phyloP scores from a whole-genome alignment of 2,797 vertebrate species.

The Pangasius sanitwongsei region DNA sequence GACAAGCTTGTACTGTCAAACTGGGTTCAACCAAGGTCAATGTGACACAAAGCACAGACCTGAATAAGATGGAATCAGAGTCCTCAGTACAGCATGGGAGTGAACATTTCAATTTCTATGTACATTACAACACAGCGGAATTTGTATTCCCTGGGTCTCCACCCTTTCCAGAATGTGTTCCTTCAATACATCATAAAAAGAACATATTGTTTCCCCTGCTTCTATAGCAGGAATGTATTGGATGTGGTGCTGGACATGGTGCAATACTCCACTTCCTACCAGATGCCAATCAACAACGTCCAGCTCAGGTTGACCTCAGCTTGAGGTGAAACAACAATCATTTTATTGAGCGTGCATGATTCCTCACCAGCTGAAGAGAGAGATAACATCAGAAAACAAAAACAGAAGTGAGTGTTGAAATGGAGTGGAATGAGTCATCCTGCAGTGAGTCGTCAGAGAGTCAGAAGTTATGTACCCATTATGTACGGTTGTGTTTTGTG shows the following conservation, averaged over 20 bases:
- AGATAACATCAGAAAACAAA: slow-evolving; percentile 47
- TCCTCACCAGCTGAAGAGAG: slow-evolving; percentile 17
- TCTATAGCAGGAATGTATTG: slow-evolving; percentile 22
- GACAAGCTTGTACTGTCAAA: slow-evolving; percentile 37
- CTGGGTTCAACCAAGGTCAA: slow-evolving; percentile 46
- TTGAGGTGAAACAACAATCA: slow-evolving; percentile 28
- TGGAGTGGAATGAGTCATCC: slow-evolving; percentile 31
- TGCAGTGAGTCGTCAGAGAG: slow-evolving; percentile 12
- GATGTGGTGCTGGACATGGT: slow-evolving; percentile 17
- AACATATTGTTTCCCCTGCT: neutral
- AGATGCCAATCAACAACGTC: slow-evolving; percentile 34
- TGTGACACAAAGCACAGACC: slow-evolving; percentile 32
- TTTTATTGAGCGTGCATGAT: slow-evolving; percentile 27
- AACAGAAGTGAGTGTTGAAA: slow-evolving; percentile 49
- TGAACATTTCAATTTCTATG: slow-evolving; percentile 5
- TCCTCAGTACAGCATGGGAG: neutral
- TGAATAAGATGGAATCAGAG: slow-evolving; percentile 32
- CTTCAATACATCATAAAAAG: slow-evolving; percentile 5
- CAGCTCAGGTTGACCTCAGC: slow-evolving; percentile 25
- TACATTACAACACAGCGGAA: slow-evolving; percentile 4
- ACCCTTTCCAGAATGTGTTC: neutral
- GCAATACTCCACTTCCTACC: slow-evolving; percentile 18
- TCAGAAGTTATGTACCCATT: slow-evolving; percentile 28
- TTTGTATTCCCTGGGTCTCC: slow-evolving; percentile 1
- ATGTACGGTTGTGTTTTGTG: slow-evolving; percentile 10